A percentile compares a stretch with the other conserved stretches of the same genome.
Evolutionary conservation across 2,113 vertebrate genomes (phyloP).

Genomic region (Eptatretus burgeri): DNA sequence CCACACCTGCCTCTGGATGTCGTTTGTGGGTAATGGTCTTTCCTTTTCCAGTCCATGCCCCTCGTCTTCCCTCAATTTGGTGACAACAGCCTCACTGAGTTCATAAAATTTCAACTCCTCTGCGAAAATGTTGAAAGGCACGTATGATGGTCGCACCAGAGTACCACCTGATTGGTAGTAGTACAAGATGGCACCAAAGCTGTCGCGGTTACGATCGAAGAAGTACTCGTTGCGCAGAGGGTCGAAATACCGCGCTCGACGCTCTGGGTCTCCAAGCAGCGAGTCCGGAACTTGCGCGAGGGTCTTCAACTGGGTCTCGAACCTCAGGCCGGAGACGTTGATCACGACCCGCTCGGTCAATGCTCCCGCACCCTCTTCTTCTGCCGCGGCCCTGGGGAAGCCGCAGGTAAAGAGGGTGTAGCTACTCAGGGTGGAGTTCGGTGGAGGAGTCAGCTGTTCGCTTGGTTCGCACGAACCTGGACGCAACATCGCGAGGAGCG

Average conservation of each 20-base stretch:
- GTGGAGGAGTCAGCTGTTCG: too few relatives aligned
- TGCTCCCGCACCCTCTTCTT: too few relatives aligned
- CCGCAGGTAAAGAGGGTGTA: too few relatives aligned
- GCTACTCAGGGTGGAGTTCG: too few relatives aligned
- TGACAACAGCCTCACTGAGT: background rate
- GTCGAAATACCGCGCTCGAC: background rate
- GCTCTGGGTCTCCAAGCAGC: conserved; percentile 3
- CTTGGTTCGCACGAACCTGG: too few relatives aligned
- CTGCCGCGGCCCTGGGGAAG: too few relatives aligned
- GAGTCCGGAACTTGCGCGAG: conserved; percentile 1
- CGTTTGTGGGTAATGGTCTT: conserved; percentile 52
- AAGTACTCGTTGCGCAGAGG: conserved; percentile 5
- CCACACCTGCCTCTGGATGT: conserved; percentile 94
- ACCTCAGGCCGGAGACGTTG: conserved; percentile 5
- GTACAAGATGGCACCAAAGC: conserved; percentile 1
- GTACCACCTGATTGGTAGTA: conserved; percentile 1
- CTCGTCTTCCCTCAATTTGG: conserved; percentile 52
- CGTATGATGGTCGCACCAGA: background rate
- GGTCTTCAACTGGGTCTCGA: conserved; percentile 5
- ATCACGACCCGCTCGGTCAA: conserved; percentile 1
- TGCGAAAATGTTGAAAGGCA: background rate
- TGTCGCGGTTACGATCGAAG: conserved; percentile 6
- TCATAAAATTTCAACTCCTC: conserved; percentile 3
- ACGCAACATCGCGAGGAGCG: too few relatives aligned
- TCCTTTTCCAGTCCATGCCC: conserved; percentile 87